These are phyloP conservation scores for Dolichotis patagonum DNA, from an alignment of 2,113 vertebrate genomes.

Conservation along the genomic window DNA sequence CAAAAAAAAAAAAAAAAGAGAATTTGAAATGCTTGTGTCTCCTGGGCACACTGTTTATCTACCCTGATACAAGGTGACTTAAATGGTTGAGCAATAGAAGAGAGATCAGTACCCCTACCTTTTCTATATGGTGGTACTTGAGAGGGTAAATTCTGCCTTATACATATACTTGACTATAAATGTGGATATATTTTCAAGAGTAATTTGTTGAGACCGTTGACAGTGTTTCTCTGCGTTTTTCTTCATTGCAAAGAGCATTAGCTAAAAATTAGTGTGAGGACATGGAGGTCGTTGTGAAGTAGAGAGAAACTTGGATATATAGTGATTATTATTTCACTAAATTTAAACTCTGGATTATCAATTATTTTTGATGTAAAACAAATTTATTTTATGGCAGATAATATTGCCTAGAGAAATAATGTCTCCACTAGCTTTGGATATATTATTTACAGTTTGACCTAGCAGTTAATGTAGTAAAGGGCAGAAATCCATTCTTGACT, in stretches of 20 bases:
- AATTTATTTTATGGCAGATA: constrained; percentile 26
- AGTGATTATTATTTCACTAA: constrained; percentile 22
- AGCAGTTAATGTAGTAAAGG: background rate
- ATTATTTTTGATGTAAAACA: constrained; percentile 34
- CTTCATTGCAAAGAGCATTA: constrained; percentile 13
- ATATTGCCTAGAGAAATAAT: background rate
- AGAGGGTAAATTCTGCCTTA: background rate
- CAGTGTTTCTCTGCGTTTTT: constrained; percentile 2
- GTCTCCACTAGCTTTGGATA: background rate
- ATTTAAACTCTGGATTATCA: background rate
- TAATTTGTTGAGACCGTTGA: constrained; percentile 14
- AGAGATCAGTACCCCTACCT: background rate
- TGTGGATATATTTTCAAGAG: constrained; percentile 3
- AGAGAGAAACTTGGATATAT: background rate
- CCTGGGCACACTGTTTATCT: background rate
- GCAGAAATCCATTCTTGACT: background rate
- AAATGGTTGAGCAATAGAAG: background rate
- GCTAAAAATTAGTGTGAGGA: background rate
- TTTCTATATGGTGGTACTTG: constrained; percentile 17
- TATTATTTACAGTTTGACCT: background rate
- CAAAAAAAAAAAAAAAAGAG: too few species aligned
- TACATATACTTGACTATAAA: background rate
- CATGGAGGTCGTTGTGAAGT: background rate
- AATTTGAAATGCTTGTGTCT: background rate
- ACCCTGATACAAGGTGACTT: background rate